Evolutionary conservation across 2,888 invertebrate species (phyloP), one percentile per base, ranked within the genome.

Genomic region (Patella ulyssiponensis): DNA sequence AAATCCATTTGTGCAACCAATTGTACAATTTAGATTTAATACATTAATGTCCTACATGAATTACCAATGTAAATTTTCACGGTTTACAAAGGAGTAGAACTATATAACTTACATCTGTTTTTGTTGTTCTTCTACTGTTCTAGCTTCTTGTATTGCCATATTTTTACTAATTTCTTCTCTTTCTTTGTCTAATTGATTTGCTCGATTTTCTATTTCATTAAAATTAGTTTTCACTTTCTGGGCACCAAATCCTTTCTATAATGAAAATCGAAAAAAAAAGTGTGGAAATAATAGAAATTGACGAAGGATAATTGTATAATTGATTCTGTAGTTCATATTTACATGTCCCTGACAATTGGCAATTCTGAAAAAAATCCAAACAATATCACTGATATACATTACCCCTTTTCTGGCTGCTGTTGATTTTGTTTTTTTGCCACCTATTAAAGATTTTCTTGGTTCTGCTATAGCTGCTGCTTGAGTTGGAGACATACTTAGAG

Each of bases 211-310:
- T 80, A 99, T 94, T 89, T 98, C 98, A 23, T 96, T 96, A 92
- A 99, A 99, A 92, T 98, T 97, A 4, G 97, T 94, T 88, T 96
- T 96, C 51, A 99, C 97, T 91, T 96, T 96, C 74, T 97, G 98
- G 20, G 99, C 99, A 74, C 99, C 99, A 76, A 99, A 93, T 69
- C 87, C 85, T 78, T 86, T 88, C 88, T 88, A 83, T 58, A 80
- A 82, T 44, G 44, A 44, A 44, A 44, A 44, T 44, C 4, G 64
- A 69, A 12, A 75, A 71, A 70, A 58, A 77, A 75, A 58, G 54
- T 33, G 27, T 53, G n/a, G 27, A 73, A 58, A 53, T 56, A 20
- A 12, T 15, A 53, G n/a, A 23, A 44, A 44, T 44, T 44, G 44
- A 44, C 4, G 44, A n/a, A n/a, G n/a, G n/a, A n/a, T n/a, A n/a